Conservation (phyloP, 2,113 vertebrate genomes). For the Dasyurus viverrinus region DNA sequence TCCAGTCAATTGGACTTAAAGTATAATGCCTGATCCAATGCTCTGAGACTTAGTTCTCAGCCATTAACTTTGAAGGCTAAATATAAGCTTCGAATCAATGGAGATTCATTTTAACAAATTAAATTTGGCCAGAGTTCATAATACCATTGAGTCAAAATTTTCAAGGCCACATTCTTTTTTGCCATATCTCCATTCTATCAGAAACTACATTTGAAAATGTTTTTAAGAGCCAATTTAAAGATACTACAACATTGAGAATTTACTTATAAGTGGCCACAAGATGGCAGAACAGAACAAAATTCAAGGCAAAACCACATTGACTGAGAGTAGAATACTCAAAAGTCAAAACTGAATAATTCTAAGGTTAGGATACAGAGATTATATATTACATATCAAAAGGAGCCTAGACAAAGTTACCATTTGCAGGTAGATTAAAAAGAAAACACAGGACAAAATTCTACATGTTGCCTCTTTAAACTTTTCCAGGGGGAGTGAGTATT, state of each 20-base stretch:
- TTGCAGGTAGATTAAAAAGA: neutral
- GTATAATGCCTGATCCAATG: neutral
- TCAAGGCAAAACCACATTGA: neutral
- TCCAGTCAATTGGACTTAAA: neutral
- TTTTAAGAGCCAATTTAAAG: neutral
- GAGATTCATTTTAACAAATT: slow-evolving; percentile 34
- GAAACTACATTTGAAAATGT: neutral
- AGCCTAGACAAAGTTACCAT: neutral
- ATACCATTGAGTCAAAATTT: neutral
- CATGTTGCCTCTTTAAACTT: neutral
- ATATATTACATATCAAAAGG: neutral
- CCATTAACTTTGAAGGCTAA: slow-evolving; percentile 22
- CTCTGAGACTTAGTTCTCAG: neutral
- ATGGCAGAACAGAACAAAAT: slow-evolving; percentile 45
- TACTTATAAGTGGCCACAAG: slow-evolving; percentile 37
- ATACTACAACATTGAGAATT: fast-evolving
- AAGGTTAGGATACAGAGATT: neutral
- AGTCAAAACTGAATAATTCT: neutral
- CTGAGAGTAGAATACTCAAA: neutral
- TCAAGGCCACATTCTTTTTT: neutral
- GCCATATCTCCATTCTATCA: fast-evolving
- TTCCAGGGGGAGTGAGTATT: too few species aligned
- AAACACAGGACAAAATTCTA: neutral
- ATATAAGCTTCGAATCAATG: slow-evolving; percentile 12
- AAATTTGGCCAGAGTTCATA: neutral